Percentiles rank a stretch among this genome's conserved stretches.
Conservation (phyloP, 2,113 vertebrate genomes). For the Plestiodon gilberti region DNA sequence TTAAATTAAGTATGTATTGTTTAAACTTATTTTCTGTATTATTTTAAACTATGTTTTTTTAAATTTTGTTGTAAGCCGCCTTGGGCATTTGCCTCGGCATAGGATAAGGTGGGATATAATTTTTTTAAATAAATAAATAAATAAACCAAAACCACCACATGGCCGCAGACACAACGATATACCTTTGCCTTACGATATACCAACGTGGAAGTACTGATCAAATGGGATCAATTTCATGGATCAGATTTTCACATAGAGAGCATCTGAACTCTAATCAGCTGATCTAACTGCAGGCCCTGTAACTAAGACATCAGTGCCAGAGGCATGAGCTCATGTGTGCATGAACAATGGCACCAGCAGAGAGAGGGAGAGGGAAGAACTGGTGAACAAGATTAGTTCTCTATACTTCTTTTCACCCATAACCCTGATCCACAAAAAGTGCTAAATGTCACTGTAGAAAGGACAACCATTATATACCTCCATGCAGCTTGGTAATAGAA, state of each 20-base stretch:
- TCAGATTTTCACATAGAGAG: not conserved
- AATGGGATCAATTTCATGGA: not conserved
- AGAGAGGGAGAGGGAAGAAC: not conserved
- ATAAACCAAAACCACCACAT: not conserved
- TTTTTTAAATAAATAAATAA: no score
- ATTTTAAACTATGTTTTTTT: no score
- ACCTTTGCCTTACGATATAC: not conserved
- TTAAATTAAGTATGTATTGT: no score
- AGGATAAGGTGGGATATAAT: no score
- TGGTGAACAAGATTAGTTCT: no score
- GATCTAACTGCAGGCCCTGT: conserved; percentile 11
- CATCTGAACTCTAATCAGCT: not conserved
- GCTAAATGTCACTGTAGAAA: not conserved
- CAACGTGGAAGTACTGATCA: not conserved
- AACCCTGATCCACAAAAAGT: not conserved
- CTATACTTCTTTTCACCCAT: not conserved
- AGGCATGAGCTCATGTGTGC: not conserved
- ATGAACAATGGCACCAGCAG: not conserved
- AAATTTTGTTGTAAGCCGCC: no score
- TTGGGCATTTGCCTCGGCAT: no score
- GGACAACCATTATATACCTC: no score
- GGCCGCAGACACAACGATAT: not conserved
- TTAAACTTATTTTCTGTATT: no score
- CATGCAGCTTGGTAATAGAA: not conserved
- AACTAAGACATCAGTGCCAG: not conserved